These are phyloP conservation scores for Antitype chi DNA, from an alignment of 2,888 invertebrate genomes.

Conservation along the genomic window DNA sequence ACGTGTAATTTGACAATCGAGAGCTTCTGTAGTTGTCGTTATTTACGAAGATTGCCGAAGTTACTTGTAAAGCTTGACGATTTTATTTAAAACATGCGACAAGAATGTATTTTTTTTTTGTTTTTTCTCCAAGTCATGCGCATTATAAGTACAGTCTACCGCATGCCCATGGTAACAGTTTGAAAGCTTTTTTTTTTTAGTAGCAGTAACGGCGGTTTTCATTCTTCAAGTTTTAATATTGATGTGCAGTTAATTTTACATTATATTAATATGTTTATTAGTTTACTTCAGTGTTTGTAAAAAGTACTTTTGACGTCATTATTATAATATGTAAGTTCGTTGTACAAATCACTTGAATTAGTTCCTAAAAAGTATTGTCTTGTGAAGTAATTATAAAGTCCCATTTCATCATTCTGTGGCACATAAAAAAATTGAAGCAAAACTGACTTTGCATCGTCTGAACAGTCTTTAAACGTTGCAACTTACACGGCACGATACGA, in stretches of 20 bases:
- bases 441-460: too few species aligned
- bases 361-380: slow-evolving; percentile 31
- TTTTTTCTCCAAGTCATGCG: not conserved
- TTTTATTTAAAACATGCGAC: not conserved
- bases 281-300: not conserved
- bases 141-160: not conserved
- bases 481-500: too few species aligned
- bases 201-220: not conserved
- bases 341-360: slow-evolving; percentile 4
- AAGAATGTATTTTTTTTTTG: not conserved
- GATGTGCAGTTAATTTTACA: not conserved
- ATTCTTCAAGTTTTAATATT: not conserved
- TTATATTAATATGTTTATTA: not conserved
- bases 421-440: too few species aligned
- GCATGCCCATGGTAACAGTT: not conserved
- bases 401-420: too few species aligned
- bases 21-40: not conserved
- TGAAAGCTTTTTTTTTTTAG: not conserved
- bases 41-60: not conserved
- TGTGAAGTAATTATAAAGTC: slow-evolving; percentile 4
- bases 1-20: not conserved
- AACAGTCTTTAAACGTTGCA: too few species aligned
- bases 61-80: not conserved
- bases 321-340: not conserved
- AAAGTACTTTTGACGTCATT: not conserved